These are phyloP conservation scores for Protomyctophum bolini DNA, from an alignment of 2,113 vertebrate genomes.

Conservation along the genomic window DNA sequence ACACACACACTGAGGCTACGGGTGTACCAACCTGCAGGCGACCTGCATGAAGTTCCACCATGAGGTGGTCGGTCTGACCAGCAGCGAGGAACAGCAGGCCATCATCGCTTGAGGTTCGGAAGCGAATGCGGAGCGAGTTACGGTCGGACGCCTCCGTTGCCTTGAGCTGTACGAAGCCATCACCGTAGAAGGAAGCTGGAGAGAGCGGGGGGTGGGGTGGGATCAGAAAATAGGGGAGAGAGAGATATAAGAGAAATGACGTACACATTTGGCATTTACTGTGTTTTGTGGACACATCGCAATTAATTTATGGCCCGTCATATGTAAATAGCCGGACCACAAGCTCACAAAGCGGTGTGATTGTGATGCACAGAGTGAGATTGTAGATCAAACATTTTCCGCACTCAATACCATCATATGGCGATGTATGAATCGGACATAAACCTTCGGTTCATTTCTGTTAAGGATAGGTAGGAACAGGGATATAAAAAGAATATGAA, in stretches of 20 bases:
- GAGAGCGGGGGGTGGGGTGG: conserved; percentile 1
- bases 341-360: neutral
- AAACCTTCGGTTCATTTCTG: neutral
- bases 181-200: conserved; percentile 72
- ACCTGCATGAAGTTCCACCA: conserved; percentile 83
- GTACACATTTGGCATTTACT: neutral
- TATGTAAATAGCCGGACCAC: no score
- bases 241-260: neutral
- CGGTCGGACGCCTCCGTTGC: conserved; percentile 74
- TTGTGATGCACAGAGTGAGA: neutral
- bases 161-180: conserved; percentile 83
- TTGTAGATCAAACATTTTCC: no score
- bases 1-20: conserved; percentile 40
- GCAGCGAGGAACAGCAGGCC: conserved; percentile 90
- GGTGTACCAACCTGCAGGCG: conserved; percentile 81
- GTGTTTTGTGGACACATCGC: conserved; percentile 9
- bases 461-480: neutral
- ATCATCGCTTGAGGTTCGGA: conserved; percentile 84
- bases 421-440: neutral
- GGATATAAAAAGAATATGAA: conserved; percentile 18
- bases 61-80: conserved; percentile 80
- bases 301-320: no score
- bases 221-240: neutral
- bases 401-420: no score
- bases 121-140: conserved; percentile 81